These are phyloP conservation scores for Melanitta fusca DNA, from an alignment of 2,797 vertebrate species.

Conservation along the genomic window DNA sequence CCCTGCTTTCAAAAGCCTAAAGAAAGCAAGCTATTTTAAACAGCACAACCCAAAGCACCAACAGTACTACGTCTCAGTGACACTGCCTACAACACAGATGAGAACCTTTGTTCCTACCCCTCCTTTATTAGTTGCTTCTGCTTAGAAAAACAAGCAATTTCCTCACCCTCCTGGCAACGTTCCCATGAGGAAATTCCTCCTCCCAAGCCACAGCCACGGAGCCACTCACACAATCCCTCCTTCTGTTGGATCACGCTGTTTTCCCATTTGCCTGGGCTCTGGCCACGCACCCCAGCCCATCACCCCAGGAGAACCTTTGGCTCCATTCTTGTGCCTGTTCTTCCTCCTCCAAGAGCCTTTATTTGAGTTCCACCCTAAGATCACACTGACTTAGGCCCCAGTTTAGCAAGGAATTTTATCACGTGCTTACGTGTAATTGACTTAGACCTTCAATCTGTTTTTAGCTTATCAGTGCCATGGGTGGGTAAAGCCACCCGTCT, in stretches of 20 bases:
- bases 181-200: constrained; percentile 38
- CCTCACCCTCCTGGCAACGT: constrained; percentile 29
- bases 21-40: neutral
- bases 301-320: constrained; percentile 23
- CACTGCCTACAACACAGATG: neutral
- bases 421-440: neutral
- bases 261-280: neutral
- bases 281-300: neutral
- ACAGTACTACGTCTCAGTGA: neutral
- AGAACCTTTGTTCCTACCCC: constrained; percentile 7
- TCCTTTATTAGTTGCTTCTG: constrained; percentile 1
- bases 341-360: constrained; percentile 11
- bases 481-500: neutral
- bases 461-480: constrained; percentile 41
- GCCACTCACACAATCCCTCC: neutral
- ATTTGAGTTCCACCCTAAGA: constrained; percentile 51
- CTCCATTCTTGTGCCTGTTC: neutral
- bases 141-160: constrained; percentile 28
- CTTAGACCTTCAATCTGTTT: constrained; percentile 20
- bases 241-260: neutral
- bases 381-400: constrained; percentile 43
- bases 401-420: constrained; percentile 63
- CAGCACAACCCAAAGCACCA: neutral
- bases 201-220: neutral
- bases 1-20: neutral